phyloP scores from a whole-genome alignment of 2,797 vertebrate species.

The Amblyopsis hoosieri region DNA sequence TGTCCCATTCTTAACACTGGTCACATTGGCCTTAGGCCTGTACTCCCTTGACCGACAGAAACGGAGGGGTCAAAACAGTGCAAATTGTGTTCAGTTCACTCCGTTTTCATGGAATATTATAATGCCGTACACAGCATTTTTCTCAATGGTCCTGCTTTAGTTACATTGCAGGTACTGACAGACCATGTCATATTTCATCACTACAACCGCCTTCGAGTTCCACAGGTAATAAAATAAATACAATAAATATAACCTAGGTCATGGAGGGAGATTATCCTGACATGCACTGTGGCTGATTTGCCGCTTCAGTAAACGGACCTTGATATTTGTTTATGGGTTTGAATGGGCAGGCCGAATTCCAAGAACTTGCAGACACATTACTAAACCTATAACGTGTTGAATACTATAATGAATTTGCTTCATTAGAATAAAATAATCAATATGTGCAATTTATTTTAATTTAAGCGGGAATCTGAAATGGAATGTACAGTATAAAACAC shows the following conservation, averaged over 20 bases:
- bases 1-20: constrained; percentile 66
- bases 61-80: neutral
- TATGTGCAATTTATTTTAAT: too few species aligned
- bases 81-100: neutral
- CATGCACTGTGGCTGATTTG: neutral
- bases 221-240: neutral
- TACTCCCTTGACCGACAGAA: constrained; percentile 72
- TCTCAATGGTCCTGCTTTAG: neutral
- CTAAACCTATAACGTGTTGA: too few species aligned
- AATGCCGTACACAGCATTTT: neutral
- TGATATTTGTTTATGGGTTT: constrained; percentile 55
- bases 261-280: neutral
- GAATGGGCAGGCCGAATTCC: constrained; percentile 1
- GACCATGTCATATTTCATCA: neutral
- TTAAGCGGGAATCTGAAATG: too few species aligned
- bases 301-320: constrained; percentile 35
- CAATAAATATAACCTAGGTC: neutral
- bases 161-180: neutral
- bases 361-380: neutral
- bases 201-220: neutral
- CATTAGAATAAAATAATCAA: too few species aligned
- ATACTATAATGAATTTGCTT: too few species aligned
- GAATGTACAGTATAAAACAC: too few species aligned
- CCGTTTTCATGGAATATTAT: neutral
- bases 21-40: constrained; percentile 79